Conservation (phyloP, 2,113 vertebrate species). For the Lontra canadensis region DNA sequence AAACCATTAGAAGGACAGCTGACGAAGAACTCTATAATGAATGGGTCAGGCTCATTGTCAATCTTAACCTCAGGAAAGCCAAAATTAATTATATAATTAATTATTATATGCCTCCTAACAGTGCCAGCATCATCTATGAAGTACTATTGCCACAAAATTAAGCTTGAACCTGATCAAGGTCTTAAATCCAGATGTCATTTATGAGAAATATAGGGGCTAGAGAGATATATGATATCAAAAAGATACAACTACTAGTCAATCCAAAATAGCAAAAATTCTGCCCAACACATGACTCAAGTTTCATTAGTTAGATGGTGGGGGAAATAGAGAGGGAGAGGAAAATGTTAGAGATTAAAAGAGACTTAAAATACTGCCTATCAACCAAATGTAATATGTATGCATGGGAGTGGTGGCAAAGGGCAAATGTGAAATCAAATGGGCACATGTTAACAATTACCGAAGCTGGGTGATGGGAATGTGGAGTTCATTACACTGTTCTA, state of each 20-base stretch:
- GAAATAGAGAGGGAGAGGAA: background rate
- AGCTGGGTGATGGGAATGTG: background rate
- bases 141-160: background rate
- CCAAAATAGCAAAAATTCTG: background rate
- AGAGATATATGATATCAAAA: background rate
- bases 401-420: background rate
- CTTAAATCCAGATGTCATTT: background rate
- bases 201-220: background rate
- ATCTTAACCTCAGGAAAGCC: background rate
- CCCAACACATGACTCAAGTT: background rate
- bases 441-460: background rate
- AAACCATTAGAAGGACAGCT: background rate
- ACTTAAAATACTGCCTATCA: background rate
- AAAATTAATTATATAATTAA: too few species aligned
- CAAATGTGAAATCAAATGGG: background rate
- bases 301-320: background rate
- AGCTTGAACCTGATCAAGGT: background rate
- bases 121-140: background rate
- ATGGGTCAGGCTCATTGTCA: background rate
- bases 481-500: background rate
- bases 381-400: background rate
- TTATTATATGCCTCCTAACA: background rate
- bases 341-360: background rate
- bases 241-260: background rate
- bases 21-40: background rate